Percentiles rank a stretch among this genome's conserved stretches.
Evolutionary conservation across 1,140 invertebrate species (phyloP).

Genomic region (Drosophila kurseongensis): DNA sequence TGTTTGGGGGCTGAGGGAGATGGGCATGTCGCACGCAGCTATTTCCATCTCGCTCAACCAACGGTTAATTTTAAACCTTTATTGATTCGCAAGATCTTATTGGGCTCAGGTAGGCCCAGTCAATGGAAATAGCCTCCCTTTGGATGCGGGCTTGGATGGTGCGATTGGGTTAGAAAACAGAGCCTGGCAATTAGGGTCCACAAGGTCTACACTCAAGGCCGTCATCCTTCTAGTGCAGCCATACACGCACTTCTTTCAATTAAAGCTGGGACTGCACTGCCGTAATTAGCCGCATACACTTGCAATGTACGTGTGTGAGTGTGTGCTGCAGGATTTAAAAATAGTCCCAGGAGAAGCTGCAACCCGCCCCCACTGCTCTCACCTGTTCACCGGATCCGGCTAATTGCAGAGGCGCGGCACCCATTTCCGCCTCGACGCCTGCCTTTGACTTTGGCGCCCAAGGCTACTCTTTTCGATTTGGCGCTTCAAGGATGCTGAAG

Average conservation of each 20-base stretch:
- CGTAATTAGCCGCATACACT: constrained; percentile 16
- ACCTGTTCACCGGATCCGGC: constrained; percentile 30
- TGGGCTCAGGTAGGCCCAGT: constrained; percentile 10
- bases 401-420: constrained; percentile 26
- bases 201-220: constrained; percentile 1
- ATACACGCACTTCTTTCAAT: constrained; percentile 14
- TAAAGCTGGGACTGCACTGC: constrained; percentile 9
- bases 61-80: constrained; percentile 49
- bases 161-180: background rate
- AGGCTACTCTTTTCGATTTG: constrained; percentile 1
- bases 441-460: constrained; percentile 39
- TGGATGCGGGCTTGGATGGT: background rate
- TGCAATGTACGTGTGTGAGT: too few species aligned
- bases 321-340: constrained; percentile 11
- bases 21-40: background rate
- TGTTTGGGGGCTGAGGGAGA: too few species aligned
- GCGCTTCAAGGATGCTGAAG: constrained; percentile 22
- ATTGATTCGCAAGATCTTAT: constrained; percentile 40
- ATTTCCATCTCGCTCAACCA: constrained; percentile 5
- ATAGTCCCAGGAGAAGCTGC: background rate
- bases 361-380: constrained; percentile 1
- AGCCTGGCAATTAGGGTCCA: constrained; percentile 26
- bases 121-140: constrained; percentile 22
- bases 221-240: background rate
- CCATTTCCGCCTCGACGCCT: constrained; percentile 24